Evolutionary conservation across 2,113 vertebrate species (phyloP).

Genomic region (Pimephales promelas): DNA sequence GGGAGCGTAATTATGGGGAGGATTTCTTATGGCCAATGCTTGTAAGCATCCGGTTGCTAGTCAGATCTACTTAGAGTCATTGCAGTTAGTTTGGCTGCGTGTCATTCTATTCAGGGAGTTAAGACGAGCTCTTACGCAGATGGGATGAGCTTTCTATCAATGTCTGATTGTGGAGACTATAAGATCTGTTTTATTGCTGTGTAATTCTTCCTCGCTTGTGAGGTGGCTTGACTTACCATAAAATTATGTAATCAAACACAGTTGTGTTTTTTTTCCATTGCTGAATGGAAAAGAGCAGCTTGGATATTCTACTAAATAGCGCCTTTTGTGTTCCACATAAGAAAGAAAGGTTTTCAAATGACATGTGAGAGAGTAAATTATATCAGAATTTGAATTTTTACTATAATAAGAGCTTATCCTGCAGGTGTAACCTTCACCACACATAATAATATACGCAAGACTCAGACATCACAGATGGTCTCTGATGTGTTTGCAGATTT

Average conservation of each 20-base stretch:
- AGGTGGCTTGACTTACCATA: not conserved
- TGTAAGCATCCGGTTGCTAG: not conserved
- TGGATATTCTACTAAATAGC: not conserved
- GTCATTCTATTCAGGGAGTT: not conserved
- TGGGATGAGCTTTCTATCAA: constrained; percentile 17
- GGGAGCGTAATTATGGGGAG: not conserved
- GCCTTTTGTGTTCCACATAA: not conserved
- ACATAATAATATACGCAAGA: not conserved
- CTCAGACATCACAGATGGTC: constrained; percentile 37
- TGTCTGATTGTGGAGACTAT: constrained; percentile 14
- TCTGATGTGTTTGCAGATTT: constrained; percentile 33
- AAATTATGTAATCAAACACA: not conserved
- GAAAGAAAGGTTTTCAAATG: not conserved
- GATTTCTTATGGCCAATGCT: not conserved
- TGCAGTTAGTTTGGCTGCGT: not conserved
- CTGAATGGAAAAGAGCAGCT: not conserved
- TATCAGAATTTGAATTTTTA: not conserved
- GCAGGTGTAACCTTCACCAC: constrained; percentile 26
- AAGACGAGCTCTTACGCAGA: not conserved
- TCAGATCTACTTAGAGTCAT: constrained; percentile 7
- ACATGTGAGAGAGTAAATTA: not conserved
- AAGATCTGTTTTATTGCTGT: constrained; percentile 4
- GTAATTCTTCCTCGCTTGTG: not conserved
- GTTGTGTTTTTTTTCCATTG: not conserved
- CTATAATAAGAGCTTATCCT: constrained; percentile 1